Evolutionary conservation across 1,140 invertebrate genomes (phyloP), one percentile per base, ranked within the genome.

Genomic region (Nylanderia fulva): DNA sequence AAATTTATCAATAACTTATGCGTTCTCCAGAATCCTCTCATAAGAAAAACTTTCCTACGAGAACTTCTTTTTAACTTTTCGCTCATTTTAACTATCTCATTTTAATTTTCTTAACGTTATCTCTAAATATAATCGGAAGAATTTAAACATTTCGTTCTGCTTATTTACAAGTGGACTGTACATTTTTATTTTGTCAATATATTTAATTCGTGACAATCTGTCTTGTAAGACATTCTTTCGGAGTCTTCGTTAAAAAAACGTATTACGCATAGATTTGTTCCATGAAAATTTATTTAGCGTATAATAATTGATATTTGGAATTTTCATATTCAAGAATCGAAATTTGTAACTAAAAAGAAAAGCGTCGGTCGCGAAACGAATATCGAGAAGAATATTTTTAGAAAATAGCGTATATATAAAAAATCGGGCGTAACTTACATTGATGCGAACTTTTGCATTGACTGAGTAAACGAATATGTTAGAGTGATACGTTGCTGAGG

Each of bases 1-100:
- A 82, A 82, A 82, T 82, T 82, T 82, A 82, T 72, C 66, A 82
- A 82, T 82, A 82, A 82, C 27, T 82, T n/a, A 58, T 82, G 77
- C 66, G 52, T 82, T 82, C 36, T 71, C 18, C 52, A 77, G 27
- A 76, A 82, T 27, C 77, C 52, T 71, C n/a, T 82, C 77, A 68
- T 4, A 13, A 48, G 4, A 79, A 77, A 66, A 66, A 29, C 3
- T 79, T 54, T 64, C n/a, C 24, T 27, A 21, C 64, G 13, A 64
- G 2, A 27, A 15, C 21, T 79, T 52, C 66, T 36, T 66, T 21
- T 61, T 27, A 48, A 2, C 27, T 75, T n/a, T 4, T 61, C 2
- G 11, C 4, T 45, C 18, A 56, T 36, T 45, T 45, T 15, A 48
- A 18, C n/a, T n/a, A n/a, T n/a, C n/a, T n/a, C n/a, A n/a, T n/a